These are phyloP conservation scores for Poeciliopsis gracilis DNA, from an alignment of 2,797 vertebrate species.

Conservation along the genomic window DNA sequence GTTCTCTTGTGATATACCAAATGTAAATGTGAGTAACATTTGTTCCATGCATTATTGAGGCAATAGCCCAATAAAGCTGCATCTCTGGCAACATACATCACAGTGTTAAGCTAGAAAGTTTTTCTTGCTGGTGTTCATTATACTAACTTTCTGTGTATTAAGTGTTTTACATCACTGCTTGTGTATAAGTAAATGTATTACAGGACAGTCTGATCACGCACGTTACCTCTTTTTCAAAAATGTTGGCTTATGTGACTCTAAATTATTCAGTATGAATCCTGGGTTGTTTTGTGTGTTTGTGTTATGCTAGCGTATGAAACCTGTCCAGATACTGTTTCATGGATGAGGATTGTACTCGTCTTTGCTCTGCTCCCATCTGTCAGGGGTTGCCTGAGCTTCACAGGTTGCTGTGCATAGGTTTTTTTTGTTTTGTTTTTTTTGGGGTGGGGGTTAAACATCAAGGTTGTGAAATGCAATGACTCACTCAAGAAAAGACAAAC, in stretches of 20 bases:
- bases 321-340: slow-evolving; percentile 12
- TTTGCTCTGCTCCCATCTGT: neutral
- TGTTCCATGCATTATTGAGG: slow-evolving; percentile 37
- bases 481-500: neutral
- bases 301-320: slow-evolving; percentile 14
- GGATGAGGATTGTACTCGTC: slow-evolving; percentile 11
- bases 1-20: slow-evolving; percentile 9
- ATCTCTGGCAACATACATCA: slow-evolving; percentile 18
- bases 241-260: slow-evolving; percentile 3
- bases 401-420: slow-evolving; percentile 2
- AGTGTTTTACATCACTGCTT: slow-evolving; percentile 4
- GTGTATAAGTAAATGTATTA: slow-evolving; percentile 10
- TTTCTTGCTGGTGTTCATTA: slow-evolving; percentile 10
- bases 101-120: slow-evolving; percentile 12
- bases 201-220: slow-evolving; percentile 20
- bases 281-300: slow-evolving; percentile 3
- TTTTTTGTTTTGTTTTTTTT: neutral
- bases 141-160: neutral
- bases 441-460: too few relatives aligned
- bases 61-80: slow-evolving; percentile 1
- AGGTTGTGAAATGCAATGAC: neutral
- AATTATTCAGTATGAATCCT: slow-evolving; percentile 30
- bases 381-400: neutral
- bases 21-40: slow-evolving; percentile 30
- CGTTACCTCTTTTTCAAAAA: slow-evolving; percentile 19